Conservation (phyloP, 1,140 invertebrate species). For the Leucophenga varia region DNA sequence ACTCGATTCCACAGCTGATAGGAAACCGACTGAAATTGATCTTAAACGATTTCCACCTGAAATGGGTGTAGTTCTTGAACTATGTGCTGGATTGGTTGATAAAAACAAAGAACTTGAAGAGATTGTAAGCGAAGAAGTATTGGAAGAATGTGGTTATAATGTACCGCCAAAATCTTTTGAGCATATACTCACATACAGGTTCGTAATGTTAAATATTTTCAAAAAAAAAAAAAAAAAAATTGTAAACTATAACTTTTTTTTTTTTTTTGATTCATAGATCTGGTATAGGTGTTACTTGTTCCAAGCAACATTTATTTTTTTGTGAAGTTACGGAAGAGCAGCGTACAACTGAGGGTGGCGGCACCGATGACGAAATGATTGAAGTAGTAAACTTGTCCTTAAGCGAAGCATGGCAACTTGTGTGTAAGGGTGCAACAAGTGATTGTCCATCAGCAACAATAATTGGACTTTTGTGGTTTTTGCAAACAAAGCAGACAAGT, state of each 20-base stretch:
- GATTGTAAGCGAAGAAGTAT: conserved; percentile 83
- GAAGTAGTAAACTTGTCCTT: conserved; percentile 87
- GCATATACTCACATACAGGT: conserved; percentile 76
- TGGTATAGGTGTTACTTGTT: conserved; percentile 68
- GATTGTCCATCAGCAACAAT: conserved; percentile 74
- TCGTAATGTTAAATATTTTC: too few species aligned
- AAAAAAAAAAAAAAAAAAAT: too few species aligned
- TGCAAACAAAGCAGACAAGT: conserved; percentile 54
- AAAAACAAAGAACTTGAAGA: conserved; percentile 74
- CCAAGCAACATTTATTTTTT: conserved; percentile 80
- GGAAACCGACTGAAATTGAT: conserved; percentile 63
- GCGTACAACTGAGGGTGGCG: conserved; percentile 67
- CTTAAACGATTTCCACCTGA: conserved; percentile 70
- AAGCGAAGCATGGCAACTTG: conserved; percentile 68
- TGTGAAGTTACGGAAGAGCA: conserved; percentile 84
- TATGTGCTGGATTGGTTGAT: conserved; percentile 93
- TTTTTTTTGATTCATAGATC: too few species aligned
- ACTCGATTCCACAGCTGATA: conserved; percentile 59
- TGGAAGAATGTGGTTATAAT: conserved; percentile 94
- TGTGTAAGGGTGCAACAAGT: conserved; percentile 65
- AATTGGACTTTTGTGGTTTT: conserved; percentile 87
- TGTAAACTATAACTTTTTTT: too few species aligned
- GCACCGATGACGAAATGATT: conserved; percentile 85
- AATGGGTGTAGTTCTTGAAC: conserved; percentile 81
- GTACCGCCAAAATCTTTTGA: conserved; percentile 67